Conservation (phyloP, 2,113 vertebrate genomes). For the Paedocypris sp. region DNA sequence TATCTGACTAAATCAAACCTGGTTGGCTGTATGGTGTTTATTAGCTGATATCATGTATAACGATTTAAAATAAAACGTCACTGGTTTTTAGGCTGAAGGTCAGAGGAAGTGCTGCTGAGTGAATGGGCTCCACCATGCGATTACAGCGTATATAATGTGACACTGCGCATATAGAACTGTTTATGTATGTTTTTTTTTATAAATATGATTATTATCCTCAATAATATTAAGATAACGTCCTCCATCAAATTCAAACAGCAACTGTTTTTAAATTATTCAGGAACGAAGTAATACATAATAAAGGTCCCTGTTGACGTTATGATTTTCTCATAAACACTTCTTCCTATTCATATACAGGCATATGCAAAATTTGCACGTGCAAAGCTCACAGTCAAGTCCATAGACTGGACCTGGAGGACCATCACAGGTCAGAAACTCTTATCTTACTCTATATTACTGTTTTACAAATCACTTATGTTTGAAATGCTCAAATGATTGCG, state of each 20-base stretch:
- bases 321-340: not conserved
- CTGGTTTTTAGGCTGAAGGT: constrained; percentile 15
- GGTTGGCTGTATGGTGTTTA: not conserved
- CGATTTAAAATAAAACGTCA: no score
- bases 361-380: constrained; percentile 86
- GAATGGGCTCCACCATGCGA: not conserved
- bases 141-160: no score
- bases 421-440: constrained; percentile 66
- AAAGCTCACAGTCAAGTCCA: constrained; percentile 65
- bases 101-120: constrained; percentile 3
- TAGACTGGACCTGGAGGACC: constrained; percentile 81
- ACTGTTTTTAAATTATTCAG: no score
- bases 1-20: not conserved
- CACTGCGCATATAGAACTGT: no score
- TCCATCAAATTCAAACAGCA: no score
- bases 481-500: no score
- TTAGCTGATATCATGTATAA: not conserved
- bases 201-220: no score
- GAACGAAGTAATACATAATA: not conserved
- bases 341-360: constrained; percentile 66
- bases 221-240: no score
- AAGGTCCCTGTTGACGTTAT: constrained; percentile 11
- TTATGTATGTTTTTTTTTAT: no score
- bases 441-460: not conserved
- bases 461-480: no score